Evolutionary conservation across 2,888 invertebrate species (phyloP).

Genomic region (Hyppa rectilinea): DNA sequence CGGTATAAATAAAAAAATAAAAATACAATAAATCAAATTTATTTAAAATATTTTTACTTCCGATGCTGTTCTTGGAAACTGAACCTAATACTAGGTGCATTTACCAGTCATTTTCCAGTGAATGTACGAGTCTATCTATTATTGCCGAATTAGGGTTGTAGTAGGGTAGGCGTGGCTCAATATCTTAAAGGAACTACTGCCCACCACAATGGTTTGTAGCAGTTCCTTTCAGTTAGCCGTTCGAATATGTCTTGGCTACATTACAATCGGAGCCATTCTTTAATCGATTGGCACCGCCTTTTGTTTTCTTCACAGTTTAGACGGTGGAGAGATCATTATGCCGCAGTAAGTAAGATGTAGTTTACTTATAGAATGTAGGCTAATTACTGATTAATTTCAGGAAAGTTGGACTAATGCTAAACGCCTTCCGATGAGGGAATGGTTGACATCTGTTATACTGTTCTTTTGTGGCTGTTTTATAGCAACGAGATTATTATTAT

Average conservation of each 20-base stretch:
- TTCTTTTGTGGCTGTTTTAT: background rate
- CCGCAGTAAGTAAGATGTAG: slow-evolving; percentile 5
- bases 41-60: no score
- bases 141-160: background rate
- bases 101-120: slow-evolving; percentile 2
- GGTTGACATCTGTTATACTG: background rate
- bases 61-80: background rate
- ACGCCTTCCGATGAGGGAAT: background rate
- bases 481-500: background rate
- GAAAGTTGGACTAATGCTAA: background rate
- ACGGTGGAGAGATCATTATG: background rate
- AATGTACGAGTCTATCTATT: no score
- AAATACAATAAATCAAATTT: no score
- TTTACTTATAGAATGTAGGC: background rate
- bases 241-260: slow-evolving; percentile 6
- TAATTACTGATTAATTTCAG: background rate
- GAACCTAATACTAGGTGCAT: slow-evolving; percentile 12
- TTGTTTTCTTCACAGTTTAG: background rate
- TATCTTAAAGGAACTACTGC: no score
- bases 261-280: no score
- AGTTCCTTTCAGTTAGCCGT: slow-evolving; percentile 1
- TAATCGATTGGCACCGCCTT: background rate
- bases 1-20: no score
- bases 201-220: no score
- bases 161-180: background rate